Evolutionary conservation across 2,113 vertebrate genomes (phyloP).

Genomic region (Gasterosteus nipponicus): DNA sequence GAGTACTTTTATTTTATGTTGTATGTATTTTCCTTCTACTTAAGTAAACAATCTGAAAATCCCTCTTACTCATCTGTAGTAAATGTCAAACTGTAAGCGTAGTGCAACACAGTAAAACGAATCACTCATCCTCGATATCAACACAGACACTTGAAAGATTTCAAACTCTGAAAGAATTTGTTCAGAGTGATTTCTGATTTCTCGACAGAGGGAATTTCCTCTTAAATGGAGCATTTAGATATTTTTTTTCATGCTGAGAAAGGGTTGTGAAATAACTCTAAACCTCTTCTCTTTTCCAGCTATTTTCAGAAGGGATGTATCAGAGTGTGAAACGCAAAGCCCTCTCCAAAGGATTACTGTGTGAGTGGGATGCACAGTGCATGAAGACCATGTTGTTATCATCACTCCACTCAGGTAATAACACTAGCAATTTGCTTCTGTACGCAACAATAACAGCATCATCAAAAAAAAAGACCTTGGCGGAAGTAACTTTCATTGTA

Average conservation of each 20-base stretch:
- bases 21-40: not conserved
- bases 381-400: conserved; percentile 18
- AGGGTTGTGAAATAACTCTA: conserved; percentile 28
- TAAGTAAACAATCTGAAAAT: not conserved
- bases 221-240: conserved; percentile 3
- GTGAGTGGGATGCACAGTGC: conserved; percentile 48
- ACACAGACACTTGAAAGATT: conserved; percentile 3
- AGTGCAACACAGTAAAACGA: not conserved
- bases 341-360: conserved; percentile 61
- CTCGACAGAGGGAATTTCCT: conserved; percentile 3
- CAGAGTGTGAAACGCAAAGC: conserved; percentile 54
- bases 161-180: conserved; percentile 5
- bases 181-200: conserved; percentile 13
- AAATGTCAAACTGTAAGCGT: not conserved
- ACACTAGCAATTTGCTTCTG: conserved; percentile 3
- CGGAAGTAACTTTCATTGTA: conserved; percentile 21
- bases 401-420: not conserved
- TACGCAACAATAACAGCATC: conserved; percentile 7
- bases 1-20: not conserved
- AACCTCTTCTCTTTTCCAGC: conserved; percentile 32
- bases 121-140: not conserved
- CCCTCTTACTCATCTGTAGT: not conserved
- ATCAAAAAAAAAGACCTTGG: conserved; percentile 10
- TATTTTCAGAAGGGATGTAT: conserved; percentile 55
- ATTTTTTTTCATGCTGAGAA: conserved; percentile 19